phyloP scores from a whole-genome alignment of 1,140 invertebrate genomes.

The Acyrthosiphon pisum region DNA sequence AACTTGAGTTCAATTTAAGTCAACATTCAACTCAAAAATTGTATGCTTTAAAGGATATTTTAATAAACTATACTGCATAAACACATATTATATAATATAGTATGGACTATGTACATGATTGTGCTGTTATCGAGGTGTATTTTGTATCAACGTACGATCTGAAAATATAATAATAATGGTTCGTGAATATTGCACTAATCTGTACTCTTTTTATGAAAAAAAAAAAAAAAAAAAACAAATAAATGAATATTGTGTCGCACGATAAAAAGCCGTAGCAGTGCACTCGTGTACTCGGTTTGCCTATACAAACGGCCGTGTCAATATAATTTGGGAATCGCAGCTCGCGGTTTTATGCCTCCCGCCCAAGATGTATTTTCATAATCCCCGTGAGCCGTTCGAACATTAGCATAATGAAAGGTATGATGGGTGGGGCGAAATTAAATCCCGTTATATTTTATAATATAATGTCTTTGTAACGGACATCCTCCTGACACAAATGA shows the following conservation, averaged over 20 bases:
- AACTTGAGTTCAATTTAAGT: no score
- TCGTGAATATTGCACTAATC: no score
- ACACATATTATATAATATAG: no score
- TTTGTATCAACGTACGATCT: no score
- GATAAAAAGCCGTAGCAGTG: not conserved
- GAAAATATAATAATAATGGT: no score
- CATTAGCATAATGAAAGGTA: conserved; percentile 56
- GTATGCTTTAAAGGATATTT: no score
- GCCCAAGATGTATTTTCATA: not conserved
- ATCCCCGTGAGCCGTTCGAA: conserved; percentile 15
- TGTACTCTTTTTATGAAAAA: no score
- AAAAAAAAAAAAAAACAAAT: no score
- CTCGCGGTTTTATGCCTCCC: not conserved
- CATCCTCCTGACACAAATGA: conserved; percentile 52
- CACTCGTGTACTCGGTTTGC: not conserved
- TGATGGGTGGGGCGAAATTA: conserved; percentile 15
- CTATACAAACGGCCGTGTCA: conserved; percentile 7
- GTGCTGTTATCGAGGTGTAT: no score
- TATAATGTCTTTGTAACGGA: conserved; percentile 54
- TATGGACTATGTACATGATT: no score
- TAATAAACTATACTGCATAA: no score
- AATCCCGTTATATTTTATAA: conserved; percentile 55
- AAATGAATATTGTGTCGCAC: not conserved
- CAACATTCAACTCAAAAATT: no score
- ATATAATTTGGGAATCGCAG: not conserved